phyloP scores from a whole-genome alignment of 2,113 vertebrate genomes.

The Nettapus auritus region DNA sequence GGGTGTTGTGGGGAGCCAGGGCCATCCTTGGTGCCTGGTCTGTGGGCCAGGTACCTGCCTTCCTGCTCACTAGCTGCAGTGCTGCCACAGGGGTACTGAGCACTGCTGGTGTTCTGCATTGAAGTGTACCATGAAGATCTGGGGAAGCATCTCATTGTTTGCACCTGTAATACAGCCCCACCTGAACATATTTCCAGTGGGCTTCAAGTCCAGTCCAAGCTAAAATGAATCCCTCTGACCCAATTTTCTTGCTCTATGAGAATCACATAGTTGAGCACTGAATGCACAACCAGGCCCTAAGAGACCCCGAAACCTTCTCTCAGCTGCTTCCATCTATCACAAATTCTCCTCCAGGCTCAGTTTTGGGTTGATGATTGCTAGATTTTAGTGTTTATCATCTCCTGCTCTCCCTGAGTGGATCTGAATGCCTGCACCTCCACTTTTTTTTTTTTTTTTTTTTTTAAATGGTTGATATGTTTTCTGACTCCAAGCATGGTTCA shows the following conservation, averaged over 20 bases:
- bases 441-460: background rate
- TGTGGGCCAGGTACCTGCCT: no score
- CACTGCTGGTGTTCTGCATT: background rate
- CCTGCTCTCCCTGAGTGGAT: background rate
- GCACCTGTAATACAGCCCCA: background rate
- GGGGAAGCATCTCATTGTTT: rapidly evolving
- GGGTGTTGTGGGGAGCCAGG: background rate
- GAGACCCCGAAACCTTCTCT: background rate
- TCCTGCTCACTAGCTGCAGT: background rate
- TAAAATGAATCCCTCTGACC: background rate
- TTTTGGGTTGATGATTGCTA: background rate
- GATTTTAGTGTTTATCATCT: background rate
- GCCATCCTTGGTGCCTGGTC: background rate
- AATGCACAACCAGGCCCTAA: background rate
- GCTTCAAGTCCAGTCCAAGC: background rate
- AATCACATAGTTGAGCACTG: background rate
- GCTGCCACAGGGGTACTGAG: background rate
- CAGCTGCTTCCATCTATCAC: background rate
- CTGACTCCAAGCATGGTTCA: background rate
- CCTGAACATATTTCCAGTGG: background rate
- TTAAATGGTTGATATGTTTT: background rate
- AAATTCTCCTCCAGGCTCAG: background rate
- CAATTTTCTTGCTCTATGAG: background rate
- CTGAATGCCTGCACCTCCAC: background rate
- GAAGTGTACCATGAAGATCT: background rate